Evolutionary conservation across 2,888 invertebrate genomes (phyloP).

Genomic region (Perizoma affinitatum): DNA sequence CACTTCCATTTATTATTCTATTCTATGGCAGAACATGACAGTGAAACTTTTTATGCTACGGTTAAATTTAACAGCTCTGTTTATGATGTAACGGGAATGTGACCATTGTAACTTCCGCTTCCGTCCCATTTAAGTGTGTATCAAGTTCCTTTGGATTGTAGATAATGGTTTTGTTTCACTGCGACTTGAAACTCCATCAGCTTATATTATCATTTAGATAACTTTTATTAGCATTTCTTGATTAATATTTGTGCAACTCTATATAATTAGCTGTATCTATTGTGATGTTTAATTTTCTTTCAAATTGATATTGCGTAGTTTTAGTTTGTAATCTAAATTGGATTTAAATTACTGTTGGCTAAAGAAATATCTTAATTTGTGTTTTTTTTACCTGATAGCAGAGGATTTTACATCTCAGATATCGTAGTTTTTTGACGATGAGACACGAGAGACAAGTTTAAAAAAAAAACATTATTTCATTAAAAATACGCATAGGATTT

Average conservation of each 20-base stretch:
- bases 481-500: too few species aligned
- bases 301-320: too few species aligned
- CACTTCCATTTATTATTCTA: conserved; percentile 1
- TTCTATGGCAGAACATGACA: conserved; percentile 14
- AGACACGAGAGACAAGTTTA: too few species aligned
- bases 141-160: conserved; percentile 16
- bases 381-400: too few species aligned
- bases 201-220: background rate
- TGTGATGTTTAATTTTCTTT: too few species aligned
- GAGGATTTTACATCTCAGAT: too few species aligned
- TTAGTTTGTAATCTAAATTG: too few species aligned
- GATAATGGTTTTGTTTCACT: background rate
- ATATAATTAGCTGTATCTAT: too few species aligned
- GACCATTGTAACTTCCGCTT: conserved; percentile 23
- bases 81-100: conserved; percentile 34
- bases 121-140: conserved; percentile 11
- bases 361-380: too few species aligned
- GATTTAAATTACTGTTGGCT: too few species aligned
- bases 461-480: too few species aligned
- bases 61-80: conserved; percentile 33
- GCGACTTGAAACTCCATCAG: background rate
- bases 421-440: too few species aligned
- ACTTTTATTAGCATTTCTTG: background rate
- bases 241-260: background rate
- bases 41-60: conserved; percentile 29